Conservation (phyloP, 2,888 invertebrate genomes). For the Hemithea aestivaria region DNA sequence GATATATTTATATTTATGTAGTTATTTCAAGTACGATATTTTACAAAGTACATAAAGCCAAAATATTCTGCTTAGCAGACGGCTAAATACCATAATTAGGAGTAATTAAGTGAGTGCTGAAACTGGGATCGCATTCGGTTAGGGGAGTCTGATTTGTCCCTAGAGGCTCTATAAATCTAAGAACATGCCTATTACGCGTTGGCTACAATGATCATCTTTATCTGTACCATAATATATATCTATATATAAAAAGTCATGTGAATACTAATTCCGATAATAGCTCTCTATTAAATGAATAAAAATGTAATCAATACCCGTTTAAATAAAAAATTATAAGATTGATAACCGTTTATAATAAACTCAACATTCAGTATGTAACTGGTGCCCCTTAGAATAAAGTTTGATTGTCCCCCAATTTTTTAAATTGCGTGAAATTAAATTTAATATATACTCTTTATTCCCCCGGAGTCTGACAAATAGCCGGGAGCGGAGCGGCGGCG, state of each 20-base stretch:
- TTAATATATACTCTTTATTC: conserved; percentile 75
- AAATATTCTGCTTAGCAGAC: conserved; percentile 6
- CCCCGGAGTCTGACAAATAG: conserved; percentile 76
- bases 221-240: not conserved
- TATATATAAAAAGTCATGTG: too few relatives aligned
- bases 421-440: conserved; percentile 79
- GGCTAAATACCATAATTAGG: conserved; percentile 27
- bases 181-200: not conserved
- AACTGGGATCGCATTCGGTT: conserved; percentile 25
- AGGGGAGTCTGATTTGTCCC: conserved; percentile 29
- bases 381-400: conserved; percentile 62
- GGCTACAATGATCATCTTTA: too few relatives aligned
- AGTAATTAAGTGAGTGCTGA: conserved; percentile 38
- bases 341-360: conserved; percentile 60
- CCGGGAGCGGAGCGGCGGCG: conserved; percentile 63
- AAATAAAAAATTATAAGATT: conserved; percentile 18
- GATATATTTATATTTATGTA: too few relatives aligned
- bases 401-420: conserved; percentile 65
- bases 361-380: conserved; percentile 36
- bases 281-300: too few relatives aligned
- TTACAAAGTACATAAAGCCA: not conserved
- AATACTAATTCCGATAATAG: too few relatives aligned
- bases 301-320: too few relatives aligned
- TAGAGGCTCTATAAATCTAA: conserved; percentile 24
- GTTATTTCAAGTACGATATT: too few relatives aligned